Conservation (phyloP, 2,797 vertebrate species). For the Halcyon chelicuti region DNA sequence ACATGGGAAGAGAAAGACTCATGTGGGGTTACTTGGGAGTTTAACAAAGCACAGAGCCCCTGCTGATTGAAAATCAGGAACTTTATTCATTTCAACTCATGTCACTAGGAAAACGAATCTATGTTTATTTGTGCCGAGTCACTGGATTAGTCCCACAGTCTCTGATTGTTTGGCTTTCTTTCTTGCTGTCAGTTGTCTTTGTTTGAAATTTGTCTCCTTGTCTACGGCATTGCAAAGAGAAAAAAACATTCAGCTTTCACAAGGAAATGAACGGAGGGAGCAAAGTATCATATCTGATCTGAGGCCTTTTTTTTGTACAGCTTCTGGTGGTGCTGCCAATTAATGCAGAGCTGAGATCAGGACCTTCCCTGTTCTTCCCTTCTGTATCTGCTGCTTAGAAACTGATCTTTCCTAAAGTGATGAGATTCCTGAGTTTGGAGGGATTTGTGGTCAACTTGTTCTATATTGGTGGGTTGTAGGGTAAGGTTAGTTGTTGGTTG, state of each 20-base stretch:
- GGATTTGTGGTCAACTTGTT: background rate
- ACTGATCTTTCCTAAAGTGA: background rate
- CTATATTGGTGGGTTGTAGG: background rate
- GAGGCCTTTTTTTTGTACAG: background rate
- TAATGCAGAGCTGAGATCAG: background rate
- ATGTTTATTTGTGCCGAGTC: background rate
- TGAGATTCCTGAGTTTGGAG: background rate
- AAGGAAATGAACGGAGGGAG: background rate
- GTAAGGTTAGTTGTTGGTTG: background rate
- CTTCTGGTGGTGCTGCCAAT: background rate
- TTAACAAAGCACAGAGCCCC: background rate
- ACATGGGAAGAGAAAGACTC: background rate
- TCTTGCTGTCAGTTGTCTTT: background rate
- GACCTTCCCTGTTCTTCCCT: background rate
- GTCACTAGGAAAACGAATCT: slow-evolving; percentile 13
- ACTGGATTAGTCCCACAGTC: background rate
- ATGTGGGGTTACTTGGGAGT: background rate
- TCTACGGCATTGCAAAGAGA: slow-evolving; percentile 6
- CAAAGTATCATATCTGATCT: background rate
- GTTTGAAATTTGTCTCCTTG: background rate
- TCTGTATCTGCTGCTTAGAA: background rate
- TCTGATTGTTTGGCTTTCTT: background rate
- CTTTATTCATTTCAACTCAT: slow-evolving; percentile 54
- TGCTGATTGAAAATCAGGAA: slow-evolving; percentile 20
- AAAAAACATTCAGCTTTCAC: background rate